A percentile compares a stretch with the other conserved stretches of the same genome.
phyloP scores from a whole-genome alignment of 1,140 invertebrate genomes.

The Drosophila sp. region DNA sequence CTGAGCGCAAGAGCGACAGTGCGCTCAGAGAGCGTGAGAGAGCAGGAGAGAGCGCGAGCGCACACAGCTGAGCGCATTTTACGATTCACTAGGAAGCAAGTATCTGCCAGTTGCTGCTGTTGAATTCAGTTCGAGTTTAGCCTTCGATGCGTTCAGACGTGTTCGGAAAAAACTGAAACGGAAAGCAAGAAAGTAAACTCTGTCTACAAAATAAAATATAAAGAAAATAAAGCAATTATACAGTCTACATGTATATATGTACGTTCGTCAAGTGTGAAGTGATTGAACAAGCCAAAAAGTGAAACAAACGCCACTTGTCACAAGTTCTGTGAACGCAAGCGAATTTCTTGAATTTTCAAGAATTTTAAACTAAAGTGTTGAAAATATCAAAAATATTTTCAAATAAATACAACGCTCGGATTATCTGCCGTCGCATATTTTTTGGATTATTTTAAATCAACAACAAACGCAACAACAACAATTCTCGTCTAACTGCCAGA shows the following conservation, averaged over 20 bases:
- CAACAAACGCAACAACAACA: no score
- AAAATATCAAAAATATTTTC: conserved; percentile 8
- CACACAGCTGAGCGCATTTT: conserved; percentile 12
- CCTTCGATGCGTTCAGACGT: conserved; percentile 82
- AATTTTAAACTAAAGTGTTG: conserved; percentile 36
- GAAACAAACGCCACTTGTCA: conserved; percentile 34
- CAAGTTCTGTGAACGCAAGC: conserved; percentile 25
- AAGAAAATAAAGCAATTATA: conserved; percentile 5
- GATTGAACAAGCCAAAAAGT: conserved; percentile 32
- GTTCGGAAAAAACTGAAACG: conserved; percentile 69
- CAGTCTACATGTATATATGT: conserved; percentile 12
- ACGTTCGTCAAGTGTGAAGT: conserved; percentile 34
- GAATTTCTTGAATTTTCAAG: conserved; percentile 25
- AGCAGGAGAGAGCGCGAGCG: conserved; percentile 9
- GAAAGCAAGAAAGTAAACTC: conserved; percentile 39
- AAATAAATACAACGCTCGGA: conserved; percentile 33
- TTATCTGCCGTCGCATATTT: conserved; percentile 43
- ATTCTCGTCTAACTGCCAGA: conserved; percentile 18
- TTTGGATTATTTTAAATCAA: conserved; percentile 55
- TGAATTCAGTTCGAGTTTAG: conserved; percentile 82
- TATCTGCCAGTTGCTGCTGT: conserved; percentile 32
- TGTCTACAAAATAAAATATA: conserved; percentile 22
- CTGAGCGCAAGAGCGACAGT: conserved; percentile 35
- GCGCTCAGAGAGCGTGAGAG: conserved; percentile 12
- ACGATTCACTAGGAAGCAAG: conserved; percentile 56